phyloP scores from a whole-genome alignment of 2,113 vertebrate species.

The Platichthys stellatus region DNA sequence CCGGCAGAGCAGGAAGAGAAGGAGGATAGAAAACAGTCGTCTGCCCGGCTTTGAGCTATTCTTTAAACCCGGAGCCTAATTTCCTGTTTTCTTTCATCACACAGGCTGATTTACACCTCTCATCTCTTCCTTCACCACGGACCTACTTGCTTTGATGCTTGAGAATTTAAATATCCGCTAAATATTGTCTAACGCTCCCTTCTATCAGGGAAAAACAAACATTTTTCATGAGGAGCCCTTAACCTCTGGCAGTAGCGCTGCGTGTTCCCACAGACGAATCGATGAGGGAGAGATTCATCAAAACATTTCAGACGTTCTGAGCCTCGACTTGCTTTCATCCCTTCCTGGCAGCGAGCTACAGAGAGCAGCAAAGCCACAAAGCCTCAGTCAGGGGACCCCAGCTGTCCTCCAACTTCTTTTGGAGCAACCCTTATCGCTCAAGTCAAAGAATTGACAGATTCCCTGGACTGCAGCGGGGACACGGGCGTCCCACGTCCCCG shows the following conservation, averaged over 20 bases:
- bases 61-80: constrained; percentile 44
- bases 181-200: background rate
- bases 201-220: constrained; percentile 4
- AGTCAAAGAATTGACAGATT: constrained; percentile 29
- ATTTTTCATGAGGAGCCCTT: too few relatives aligned
- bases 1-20: constrained; percentile 49
- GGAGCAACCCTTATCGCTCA: constrained; percentile 31
- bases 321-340: constrained; percentile 14
- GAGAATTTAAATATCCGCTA: background rate
- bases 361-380: constrained; percentile 15
- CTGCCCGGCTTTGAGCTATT: constrained; percentile 29
- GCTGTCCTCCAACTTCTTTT: constrained; percentile 17
- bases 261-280: background rate
- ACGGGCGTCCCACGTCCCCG: constrained; percentile 16
- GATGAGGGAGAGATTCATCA: constrained; percentile 22
- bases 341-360: constrained; percentile 7
- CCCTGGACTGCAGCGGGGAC: constrained; percentile 12
- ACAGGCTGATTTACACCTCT: constrained; percentile 35
- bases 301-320: constrained; percentile 22
- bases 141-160: too few relatives aligned
- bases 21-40: constrained; percentile 34
- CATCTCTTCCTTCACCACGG: constrained; percentile 26
- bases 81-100: constrained; percentile 23
- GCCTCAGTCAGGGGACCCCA: constrained; percentile 28
- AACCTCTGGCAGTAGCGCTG: too few relatives aligned